These are phyloP conservation scores for Cryptoblepharus egeriae DNA, from an alignment of 2,797 vertebrate species.

Conservation along the genomic window DNA sequence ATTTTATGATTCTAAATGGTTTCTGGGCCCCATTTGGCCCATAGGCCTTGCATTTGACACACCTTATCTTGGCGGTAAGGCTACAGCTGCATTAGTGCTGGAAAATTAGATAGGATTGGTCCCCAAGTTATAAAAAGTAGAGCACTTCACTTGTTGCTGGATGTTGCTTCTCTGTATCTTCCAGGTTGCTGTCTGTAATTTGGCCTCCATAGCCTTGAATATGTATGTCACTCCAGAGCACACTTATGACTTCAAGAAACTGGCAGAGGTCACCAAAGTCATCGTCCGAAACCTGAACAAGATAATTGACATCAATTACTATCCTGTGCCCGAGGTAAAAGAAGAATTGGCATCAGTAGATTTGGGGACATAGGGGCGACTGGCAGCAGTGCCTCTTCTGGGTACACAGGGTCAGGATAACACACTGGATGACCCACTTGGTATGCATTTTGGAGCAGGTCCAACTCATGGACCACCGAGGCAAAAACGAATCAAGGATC, in stretches of 20 bases:
- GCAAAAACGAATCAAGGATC: no score
- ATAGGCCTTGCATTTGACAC: no score
- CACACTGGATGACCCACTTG: no score
- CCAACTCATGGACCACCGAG: no score
- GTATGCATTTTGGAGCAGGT: not conserved
- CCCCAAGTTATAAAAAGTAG: no score
- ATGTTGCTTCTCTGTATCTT: fast-evolving
- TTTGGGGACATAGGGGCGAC: no score
- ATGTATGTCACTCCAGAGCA: slow-evolving; percentile 94
- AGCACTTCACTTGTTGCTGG: not conserved
- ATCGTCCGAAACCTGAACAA: slow-evolving; percentile 95
- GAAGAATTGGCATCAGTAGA: not conserved
- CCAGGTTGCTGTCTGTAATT: slow-evolving; percentile 92
- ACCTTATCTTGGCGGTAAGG: no score
- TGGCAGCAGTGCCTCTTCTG: fast-evolving
- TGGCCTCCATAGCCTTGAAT: slow-evolving; percentile 95
- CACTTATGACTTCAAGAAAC: slow-evolving; percentile 90
- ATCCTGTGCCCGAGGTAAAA: slow-evolving; percentile 88
- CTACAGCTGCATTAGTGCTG: no score
- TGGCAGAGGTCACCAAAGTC: slow-evolving; percentile 90
- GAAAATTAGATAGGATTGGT: no score
- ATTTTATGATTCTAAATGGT: no score
- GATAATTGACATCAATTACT: slow-evolving; percentile 96
- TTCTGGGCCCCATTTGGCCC: no score
- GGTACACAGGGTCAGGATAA: not conserved